Percentiles rank a stretch among this genome's conserved stretches.
Evolutionary conservation across 2,113 vertebrate genomes (phyloP).

Genomic region (Calidris pugnax): DNA sequence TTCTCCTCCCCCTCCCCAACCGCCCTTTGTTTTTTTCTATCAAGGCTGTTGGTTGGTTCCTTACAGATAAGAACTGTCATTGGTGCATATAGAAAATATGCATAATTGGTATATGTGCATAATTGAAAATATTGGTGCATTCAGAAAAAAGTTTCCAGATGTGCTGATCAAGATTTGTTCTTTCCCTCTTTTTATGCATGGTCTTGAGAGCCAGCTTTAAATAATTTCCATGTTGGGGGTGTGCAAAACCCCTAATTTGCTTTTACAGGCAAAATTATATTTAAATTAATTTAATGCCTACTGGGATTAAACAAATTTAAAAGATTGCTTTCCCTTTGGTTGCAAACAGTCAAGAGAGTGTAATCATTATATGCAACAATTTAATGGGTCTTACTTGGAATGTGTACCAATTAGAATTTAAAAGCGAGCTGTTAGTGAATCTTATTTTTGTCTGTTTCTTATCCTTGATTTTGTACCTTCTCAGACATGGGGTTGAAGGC

Average conservation of each 20-base stretch:
- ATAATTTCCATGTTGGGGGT: background rate
- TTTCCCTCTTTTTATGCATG: background rate
- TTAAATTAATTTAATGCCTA: background rate
- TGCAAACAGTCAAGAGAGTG: background rate
- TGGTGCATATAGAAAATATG: background rate
- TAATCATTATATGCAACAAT: background rate
- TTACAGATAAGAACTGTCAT: background rate
- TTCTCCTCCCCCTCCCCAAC: background rate
- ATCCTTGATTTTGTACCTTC: background rate
- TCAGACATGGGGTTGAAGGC: background rate
- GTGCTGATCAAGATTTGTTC: background rate
- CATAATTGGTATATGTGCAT: background rate
- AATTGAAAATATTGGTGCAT: background rate
- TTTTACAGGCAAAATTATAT: background rate
- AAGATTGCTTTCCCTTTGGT: background rate
- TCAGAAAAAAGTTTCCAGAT: background rate
- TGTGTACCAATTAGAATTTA: fast-evolving
- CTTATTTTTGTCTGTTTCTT: background rate
- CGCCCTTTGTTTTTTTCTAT: background rate
- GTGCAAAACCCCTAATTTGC: background rate
- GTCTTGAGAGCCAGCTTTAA: background rate
- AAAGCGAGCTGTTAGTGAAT: background rate
- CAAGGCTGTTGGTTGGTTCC: background rate
- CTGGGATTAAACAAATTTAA: background rate
- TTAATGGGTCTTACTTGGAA: background rate